A percentile compares a stretch with the other conserved stretches of the same genome.
These are phyloP conservation scores for Ophioderma brevispina DNA, from an alignment of 35 echinoderm and acorn worm genomes.

Conservation along the genomic window DNA sequence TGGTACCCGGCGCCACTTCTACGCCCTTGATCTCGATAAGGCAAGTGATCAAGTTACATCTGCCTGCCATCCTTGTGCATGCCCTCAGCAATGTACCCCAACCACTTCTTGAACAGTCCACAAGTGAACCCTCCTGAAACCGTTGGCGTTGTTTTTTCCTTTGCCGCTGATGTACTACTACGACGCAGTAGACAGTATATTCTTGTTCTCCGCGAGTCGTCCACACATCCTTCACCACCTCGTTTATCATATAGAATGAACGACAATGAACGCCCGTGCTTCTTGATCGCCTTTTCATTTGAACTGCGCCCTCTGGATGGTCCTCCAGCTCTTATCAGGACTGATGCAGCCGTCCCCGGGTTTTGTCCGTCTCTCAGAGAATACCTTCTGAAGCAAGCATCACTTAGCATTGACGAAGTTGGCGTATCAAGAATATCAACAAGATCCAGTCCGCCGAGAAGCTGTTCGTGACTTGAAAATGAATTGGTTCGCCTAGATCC, in stretches of 20 bases:
- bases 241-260: slow-evolving; percentile 58
- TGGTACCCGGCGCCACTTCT: too few species aligned
- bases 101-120: too few species aligned
- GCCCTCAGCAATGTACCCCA: not conserved
- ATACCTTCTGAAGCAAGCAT: not conserved
- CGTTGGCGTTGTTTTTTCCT: slow-evolving; percentile 27
- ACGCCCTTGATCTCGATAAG: too few species aligned
- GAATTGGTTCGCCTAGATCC: slow-evolving; percentile 49
- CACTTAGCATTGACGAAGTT: not conserved
- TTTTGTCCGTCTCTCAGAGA: not conserved
- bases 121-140: not conserved
- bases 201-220: slow-evolving; percentile 52
- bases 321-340: not conserved
- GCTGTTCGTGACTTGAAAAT: not conserved
- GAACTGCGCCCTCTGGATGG: slow-evolving; percentile 37
- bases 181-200: too few species aligned
- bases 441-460: slow-evolving; percentile 13
- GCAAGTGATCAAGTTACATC: too few species aligned
- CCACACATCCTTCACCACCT: slow-evolving; percentile 54
- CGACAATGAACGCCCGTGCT: slow-evolving; percentile 26
- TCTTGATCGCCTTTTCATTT: slow-evolving; percentile 17
- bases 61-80: too few species aligned
- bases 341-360: not conserved
- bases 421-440: not conserved
- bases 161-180: too few species aligned